Base-by-base conservation (phyloP, 2,888 invertebrate genomes). In the Cordilura impudica region DNA sequence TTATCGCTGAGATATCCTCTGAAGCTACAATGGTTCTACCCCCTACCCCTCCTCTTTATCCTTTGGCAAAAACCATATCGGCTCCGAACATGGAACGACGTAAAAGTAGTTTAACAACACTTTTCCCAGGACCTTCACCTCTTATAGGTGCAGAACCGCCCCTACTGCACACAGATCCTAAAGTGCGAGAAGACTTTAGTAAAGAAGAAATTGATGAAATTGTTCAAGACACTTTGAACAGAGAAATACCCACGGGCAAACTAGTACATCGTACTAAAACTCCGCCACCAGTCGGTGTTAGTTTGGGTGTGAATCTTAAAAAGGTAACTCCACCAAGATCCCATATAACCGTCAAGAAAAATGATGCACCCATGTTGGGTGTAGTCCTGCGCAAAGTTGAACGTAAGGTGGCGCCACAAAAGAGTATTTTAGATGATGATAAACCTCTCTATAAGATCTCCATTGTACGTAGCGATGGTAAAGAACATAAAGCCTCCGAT, bases 341-440 rank as follows among this genome's bases (percentile, higher is more conserved):
- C 0, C 85, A 87, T 7, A 84, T 90, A 1, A 82, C 85, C 3
- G 85, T 90, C 1, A 89, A 89, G 74, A 89, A 87, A 54, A 85
- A 85, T 23, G 87, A 88, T 4, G 84, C 83, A 0, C 89, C 89
- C 23, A 87, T 88, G 88, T 78, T 90, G 69, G 89, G 89, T 10
- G 90, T 89, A 1, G 90, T 90, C 0, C 75, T 90, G 51, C 89
- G 90, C 5, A 86, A 86, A 31, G 89, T 89, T 3, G 89, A 89
- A 39, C 88, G 87, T 81, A 90, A 90, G 81, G 82, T 81, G 0
- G 87, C 81, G 61, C 88, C 88, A 0, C 86, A 87, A 18, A 90
- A 90, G 78, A 89, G 90, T 72, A 88, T 89, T 14, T 81, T 89
- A 10, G 90, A 89, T 47, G 89, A 89, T 73, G 89, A 89, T 73